A percentile compares a stretch with the other conserved stretches of the same genome.
These are phyloP conservation scores for Teleiodes luculella DNA, from an alignment of 2,888 invertebrate species.

Conservation along the genomic window DNA sequence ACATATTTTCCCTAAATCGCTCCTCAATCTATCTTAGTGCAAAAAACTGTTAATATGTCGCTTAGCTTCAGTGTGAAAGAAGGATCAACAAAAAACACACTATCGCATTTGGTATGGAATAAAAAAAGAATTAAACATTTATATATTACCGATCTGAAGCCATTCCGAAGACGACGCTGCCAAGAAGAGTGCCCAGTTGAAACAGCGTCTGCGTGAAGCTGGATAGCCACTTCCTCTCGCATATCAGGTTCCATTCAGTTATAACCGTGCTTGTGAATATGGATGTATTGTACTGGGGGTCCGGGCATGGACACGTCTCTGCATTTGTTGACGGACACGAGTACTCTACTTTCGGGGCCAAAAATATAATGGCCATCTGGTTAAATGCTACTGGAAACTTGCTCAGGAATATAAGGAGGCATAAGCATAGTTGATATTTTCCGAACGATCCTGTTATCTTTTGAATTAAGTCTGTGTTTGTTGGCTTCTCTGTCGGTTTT, in stretches of 20 bases:
- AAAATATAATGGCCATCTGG: constrained; percentile 73
- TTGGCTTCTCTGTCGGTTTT: constrained; percentile 18
- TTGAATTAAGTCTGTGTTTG: constrained; percentile 51
- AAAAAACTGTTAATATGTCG: too few species aligned
- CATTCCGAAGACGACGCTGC: constrained; percentile 86
- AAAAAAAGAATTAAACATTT: constrained; percentile 30
- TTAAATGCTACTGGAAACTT: constrained; percentile 73
- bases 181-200: constrained; percentile 86
- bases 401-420: constrained; percentile 54
- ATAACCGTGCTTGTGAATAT: constrained; percentile 84
- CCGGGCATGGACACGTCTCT: constrained; percentile 75
- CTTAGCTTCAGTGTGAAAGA: too few species aligned
- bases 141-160: constrained; percentile 84
- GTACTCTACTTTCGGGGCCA: constrained; percentile 62
- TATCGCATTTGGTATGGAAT: too few species aligned
- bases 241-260: constrained; percentile 87
- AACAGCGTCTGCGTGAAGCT: constrained; percentile 86
- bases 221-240: constrained; percentile 80
- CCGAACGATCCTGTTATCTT: constrained; percentile 70
- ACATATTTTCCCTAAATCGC: too few species aligned
- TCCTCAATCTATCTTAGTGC: too few species aligned
- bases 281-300: constrained; percentile 80
- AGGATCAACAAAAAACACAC: too few species aligned
- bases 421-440: constrained; percentile 68
- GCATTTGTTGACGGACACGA: constrained; percentile 39